Evolutionary conservation across 2,113 vertebrate species (phyloP), one percentile per base, ranked within the genome.

Genomic region (Taurulus bubalis): DNA sequence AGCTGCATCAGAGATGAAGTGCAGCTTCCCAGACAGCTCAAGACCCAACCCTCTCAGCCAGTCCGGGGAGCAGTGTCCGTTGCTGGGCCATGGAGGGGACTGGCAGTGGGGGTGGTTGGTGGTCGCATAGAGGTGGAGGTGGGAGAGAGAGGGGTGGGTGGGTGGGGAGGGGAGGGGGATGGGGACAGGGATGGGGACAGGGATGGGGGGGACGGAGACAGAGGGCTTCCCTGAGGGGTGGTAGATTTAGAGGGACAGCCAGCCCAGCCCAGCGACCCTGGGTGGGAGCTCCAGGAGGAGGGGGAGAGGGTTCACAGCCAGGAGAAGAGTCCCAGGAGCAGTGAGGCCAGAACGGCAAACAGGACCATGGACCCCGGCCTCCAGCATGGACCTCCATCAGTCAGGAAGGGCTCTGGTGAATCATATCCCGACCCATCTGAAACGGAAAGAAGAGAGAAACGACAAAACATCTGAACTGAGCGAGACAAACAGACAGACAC

Each of bases 401-500:
- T 95, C 89, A 95, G 91, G 87, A 95, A 95, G 32, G 95, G 95
- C 90, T 95, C 95, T 0, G 95, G 95, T 86, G 94, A 95, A 82
- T 95, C 95, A 12, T 95, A 95, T 88, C 92, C 94, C 24, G 95
- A 95, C 22, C 95, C 93, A 93, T 95, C 95, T 95, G 94, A 87
- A 94, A 94, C 77, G 71, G 24, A 92, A 24, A 88, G 51, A 71
- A 5, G 49, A 92, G 76, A 90, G 68, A 79, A 83, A 72, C 87
- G 89, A 93, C 91, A 93, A 87, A 89, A 93, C 58, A 84, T 85
- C 90, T 89, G 80, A 84, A 87, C 84, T 28, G 64, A 79, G 83
- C 68, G 80, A 30, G 90, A 93, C 75, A 71, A 32, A 60, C 59
- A 80, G 59, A 91, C 75, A 66, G 67, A 85, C 16, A 77, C 64